Evolutionary conservation across 2,888 invertebrate genomes (phyloP).

Genomic region (Diaperis boleti): DNA sequence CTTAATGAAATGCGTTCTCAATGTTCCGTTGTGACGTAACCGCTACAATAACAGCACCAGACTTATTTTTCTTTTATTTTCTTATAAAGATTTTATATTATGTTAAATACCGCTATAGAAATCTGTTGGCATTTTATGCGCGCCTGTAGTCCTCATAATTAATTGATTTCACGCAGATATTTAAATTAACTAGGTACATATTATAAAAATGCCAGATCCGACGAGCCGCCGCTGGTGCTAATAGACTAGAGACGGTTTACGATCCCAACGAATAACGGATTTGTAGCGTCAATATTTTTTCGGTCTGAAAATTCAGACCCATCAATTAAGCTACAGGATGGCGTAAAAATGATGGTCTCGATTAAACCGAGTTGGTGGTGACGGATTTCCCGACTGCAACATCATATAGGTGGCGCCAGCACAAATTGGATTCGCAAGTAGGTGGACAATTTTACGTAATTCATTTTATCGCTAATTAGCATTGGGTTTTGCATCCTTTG

Average conservation of each 20-base stretch:
- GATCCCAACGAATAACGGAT: constrained; percentile 27
- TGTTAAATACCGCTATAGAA: too few species aligned
- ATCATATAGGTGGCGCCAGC: constrained; percentile 20
- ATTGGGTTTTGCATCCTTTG: constrained; percentile 1
- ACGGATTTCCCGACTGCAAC: constrained; percentile 22
- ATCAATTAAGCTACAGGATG: constrained; percentile 23
- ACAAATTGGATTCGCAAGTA: constrained; percentile 23
- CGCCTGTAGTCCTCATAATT: too few species aligned
- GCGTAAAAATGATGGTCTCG: constrained; percentile 9
- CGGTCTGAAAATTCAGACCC: neutral
- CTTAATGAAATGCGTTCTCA: too few species aligned
- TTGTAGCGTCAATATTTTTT: constrained; percentile 14
- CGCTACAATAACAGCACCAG: too few species aligned
- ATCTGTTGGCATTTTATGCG: too few species aligned
- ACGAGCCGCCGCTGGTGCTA: too few species aligned
- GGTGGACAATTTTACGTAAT: constrained; percentile 9
- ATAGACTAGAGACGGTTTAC: constrained; percentile 12
- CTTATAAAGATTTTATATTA: too few species aligned
- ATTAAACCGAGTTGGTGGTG: constrained; percentile 13
- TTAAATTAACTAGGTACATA: too few species aligned
- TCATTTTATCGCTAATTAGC: constrained; percentile 11
- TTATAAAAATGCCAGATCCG: too few species aligned
- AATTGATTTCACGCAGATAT: too few species aligned
- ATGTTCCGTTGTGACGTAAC: too few species aligned
- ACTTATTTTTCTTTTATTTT: too few species aligned